Evolutionary conservation across 2,113 vertebrate genomes (phyloP).

Genomic region (rat (Rattus norvegicus)): DNA sequence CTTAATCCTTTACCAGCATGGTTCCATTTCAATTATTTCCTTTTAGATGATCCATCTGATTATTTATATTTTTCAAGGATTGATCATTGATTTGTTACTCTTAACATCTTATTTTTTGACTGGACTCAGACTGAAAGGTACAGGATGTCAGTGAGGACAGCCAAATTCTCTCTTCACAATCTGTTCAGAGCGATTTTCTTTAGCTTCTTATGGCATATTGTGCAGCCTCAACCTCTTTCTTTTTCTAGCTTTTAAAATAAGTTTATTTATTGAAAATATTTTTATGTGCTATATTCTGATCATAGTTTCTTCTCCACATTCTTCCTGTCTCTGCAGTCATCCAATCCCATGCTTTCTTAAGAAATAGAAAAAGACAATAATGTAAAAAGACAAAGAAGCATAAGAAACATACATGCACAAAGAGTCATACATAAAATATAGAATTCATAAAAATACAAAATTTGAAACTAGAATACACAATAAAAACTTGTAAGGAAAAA

Average conservation of each 20-base stretch:
- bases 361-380: background rate
- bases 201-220: background rate
- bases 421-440: background rate
- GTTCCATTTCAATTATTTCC: background rate
- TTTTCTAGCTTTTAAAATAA: background rate
- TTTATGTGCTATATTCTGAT: background rate
- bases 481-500: background rate
- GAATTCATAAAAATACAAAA: background rate
- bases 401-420: background rate
- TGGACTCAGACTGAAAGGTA: background rate
- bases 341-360: background rate
- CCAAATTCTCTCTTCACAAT: background rate
- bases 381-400: background rate
- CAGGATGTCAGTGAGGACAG: background rate
- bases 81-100: background rate
- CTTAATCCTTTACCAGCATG: background rate
- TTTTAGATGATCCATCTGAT: background rate
- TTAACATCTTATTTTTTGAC: background rate
- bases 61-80: background rate
- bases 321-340: background rate
- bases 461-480: background rate
- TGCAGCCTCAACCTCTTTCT: background rate
- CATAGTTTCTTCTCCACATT: background rate
- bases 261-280: background rate
- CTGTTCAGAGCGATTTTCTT: background rate